A percentile compares a stretch with the other conserved stretches of the same genome.
Evolutionary conservation across 2,797 vertebrate genomes (phyloP).

Genomic region (Helicolenus hilgendorfi): DNA sequence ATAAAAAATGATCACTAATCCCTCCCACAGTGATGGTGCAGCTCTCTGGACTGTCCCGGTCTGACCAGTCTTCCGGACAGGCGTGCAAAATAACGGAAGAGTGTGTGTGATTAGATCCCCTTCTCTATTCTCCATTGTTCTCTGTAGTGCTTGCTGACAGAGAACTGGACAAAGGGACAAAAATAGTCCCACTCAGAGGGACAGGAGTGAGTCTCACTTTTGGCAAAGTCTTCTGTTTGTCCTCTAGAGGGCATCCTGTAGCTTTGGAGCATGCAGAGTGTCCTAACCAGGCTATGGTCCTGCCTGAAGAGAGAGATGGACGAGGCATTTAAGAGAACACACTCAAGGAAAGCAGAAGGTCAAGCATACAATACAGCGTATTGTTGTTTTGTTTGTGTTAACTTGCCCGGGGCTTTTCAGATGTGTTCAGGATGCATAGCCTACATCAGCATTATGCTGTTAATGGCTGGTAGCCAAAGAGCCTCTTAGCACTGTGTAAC

Average conservation of each 20-base stretch:
- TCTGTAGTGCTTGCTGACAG: slow-evolving; percentile 51
- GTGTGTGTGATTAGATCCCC: slow-evolving; percentile 51
- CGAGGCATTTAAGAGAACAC: not conserved
- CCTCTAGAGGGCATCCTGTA: slow-evolving; percentile 67
- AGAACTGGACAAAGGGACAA: slow-evolving; percentile 59
- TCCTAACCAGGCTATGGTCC: not conserved
- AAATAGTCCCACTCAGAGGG: slow-evolving; percentile 56
- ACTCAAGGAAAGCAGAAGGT: not conserved
- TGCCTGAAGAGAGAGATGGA: not conserved
- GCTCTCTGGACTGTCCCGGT: slow-evolving; percentile 35
- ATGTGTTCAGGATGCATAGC: not conserved
- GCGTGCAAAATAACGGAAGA: slow-evolving; percentile 46
- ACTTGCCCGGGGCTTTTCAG: not conserved
- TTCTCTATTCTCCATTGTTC: slow-evolving; percentile 74
- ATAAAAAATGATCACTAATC: too few relatives aligned
- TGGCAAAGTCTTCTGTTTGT: not conserved
- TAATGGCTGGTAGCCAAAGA: not conserved
- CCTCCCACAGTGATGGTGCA: not conserved
- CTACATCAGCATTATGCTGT: not conserved
- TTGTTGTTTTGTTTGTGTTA: not conserved
- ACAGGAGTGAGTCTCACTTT: slow-evolving; percentile 27
- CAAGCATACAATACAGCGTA: not conserved
- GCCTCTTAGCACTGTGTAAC: not conserved
- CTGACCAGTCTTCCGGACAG: slow-evolving; percentile 40
- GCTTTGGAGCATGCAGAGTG: slow-evolving; percentile 4